A percentile compares a stretch with the other conserved stretches of the same genome.
These are phyloP conservation scores for Columba guinea DNA, from an alignment of 2,797 vertebrate genomes.

Conservation along the genomic window DNA sequence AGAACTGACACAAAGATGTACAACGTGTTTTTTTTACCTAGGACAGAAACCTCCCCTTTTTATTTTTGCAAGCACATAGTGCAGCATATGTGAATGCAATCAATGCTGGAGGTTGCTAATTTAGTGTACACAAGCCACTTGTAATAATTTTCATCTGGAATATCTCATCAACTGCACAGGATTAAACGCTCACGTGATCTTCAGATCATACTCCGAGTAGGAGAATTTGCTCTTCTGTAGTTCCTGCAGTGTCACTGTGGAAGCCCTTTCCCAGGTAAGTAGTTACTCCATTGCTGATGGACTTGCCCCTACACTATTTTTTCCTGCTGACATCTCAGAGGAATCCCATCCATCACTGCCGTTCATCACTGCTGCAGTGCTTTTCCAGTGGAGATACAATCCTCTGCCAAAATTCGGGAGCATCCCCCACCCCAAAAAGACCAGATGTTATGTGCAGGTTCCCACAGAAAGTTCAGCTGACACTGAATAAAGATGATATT, in stretches of 20 bases:
- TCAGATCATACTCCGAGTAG: background rate
- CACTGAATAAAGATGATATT: background rate
- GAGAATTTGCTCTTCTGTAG: background rate
- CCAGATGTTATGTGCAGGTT: background rate
- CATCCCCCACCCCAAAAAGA: background rate
- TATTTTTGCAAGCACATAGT: background rate
- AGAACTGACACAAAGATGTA: background rate
- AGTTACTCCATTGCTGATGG: background rate
- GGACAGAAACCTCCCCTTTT: background rate
- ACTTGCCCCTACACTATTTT: background rate
- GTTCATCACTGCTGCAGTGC: background rate
- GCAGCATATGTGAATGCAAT: background rate
- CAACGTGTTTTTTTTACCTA: background rate
- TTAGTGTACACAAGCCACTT: background rate
- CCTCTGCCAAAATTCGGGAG: background rate
- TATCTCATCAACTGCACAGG: background rate
- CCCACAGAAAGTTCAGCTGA: background rate
- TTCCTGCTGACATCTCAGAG: background rate
- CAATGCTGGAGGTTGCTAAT: background rate
- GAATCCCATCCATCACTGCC: background rate
- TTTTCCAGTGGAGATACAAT: background rate
- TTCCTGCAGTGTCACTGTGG: fast-evolving
- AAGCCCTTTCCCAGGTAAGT: background rate
- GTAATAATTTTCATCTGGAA: background rate
- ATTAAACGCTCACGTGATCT: background rate